Evolutionary conservation across 2,888 invertebrate genomes (phyloP), one percentile per base, ranked within the genome.

Genomic region (Drosophila basisetae): DNA sequence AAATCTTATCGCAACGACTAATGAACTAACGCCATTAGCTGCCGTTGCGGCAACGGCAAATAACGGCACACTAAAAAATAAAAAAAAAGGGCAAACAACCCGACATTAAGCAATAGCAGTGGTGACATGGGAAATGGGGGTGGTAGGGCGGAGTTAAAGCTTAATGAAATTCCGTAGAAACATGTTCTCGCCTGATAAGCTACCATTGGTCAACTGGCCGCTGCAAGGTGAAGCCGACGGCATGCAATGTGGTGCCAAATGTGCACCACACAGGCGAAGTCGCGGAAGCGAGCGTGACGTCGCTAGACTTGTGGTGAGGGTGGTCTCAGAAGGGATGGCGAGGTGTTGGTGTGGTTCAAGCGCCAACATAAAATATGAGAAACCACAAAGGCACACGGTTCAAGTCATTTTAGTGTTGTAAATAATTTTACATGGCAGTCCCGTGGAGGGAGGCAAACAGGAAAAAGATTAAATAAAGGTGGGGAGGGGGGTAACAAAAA

Each of bases 161-260:
- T 68, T 79, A 79, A 78, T 78, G 78, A 91, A 90, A 90, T 91
- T 91, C 87, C 83, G 77, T 63, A 76, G 86, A 90, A 90, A 84
- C 90, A 91, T 91, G 91, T 90, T 91, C 85, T 91, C 91, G 90
- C 91, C 90, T 91, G 90, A 91, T 91, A 91, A 91, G 90, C 76
- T 71, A 61, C 83, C 89, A 90, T 91, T 91, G 91, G 88, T 90
- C 83, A 91, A 78, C 82, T 67, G 58, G 69, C 56, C 49, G 71
- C 63, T 47, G 58, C 52, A 58, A 33, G 61, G 35, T 69, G 64
- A 61, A 41, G 56, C 59, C 43, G 68, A 55, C 43, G 64, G 75
- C 84, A 83, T 84, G 83, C 88, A 82, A 85, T 66, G 68, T 69
- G 71, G 53, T 68, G 68, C 68, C 69, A 86, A 85, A 85, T 84